A percentile compares a stretch with the other conserved stretches of the same genome.
Conservation (phyloP, 2,888 invertebrate genomes). For the Disparrhopalites patrizii region DNA sequence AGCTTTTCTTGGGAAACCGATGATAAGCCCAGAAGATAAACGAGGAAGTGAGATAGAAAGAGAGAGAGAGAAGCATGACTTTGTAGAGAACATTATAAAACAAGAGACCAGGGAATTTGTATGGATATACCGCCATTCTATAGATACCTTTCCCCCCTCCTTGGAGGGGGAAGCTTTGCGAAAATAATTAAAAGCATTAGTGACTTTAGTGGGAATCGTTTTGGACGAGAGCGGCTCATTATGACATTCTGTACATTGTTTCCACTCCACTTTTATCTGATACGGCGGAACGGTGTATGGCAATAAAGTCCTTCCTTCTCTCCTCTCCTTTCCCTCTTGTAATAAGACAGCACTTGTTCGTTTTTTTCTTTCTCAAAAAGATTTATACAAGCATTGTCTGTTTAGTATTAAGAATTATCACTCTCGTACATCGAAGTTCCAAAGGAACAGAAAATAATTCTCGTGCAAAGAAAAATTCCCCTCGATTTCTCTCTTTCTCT, state of each 20-base stretch:
- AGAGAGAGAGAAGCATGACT: not conserved
- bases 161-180: constrained; percentile 12
- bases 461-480: too few relatives aligned
- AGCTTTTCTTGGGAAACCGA: constrained; percentile 17
- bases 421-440: not conserved
- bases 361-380: not conserved
- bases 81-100: too few relatives aligned
- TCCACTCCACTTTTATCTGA: not conserved
- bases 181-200: constrained; percentile 45
- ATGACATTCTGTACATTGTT: constrained; percentile 41
- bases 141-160: too few relatives aligned
- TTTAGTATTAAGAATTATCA: constrained; percentile 7
- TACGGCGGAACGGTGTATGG: not conserved
- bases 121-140: too few relatives aligned
- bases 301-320: not conserved
- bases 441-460: too few relatives aligned
- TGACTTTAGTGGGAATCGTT: not conserved
- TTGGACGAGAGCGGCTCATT: constrained; percentile 29
- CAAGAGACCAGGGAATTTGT: too few relatives aligned
- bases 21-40: constrained; percentile 20
- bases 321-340: not conserved
- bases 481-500: too few relatives aligned
- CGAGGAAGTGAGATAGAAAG: not conserved
- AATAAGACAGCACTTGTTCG: not conserved
- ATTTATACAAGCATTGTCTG: constrained; percentile 11